A percentile compares a stretch with the other conserved stretches of the same genome.
These are phyloP conservation scores for Cricetomys ansorgei DNA, from an alignment of 2,113 vertebrate genomes.

Conservation along the genomic window DNA sequence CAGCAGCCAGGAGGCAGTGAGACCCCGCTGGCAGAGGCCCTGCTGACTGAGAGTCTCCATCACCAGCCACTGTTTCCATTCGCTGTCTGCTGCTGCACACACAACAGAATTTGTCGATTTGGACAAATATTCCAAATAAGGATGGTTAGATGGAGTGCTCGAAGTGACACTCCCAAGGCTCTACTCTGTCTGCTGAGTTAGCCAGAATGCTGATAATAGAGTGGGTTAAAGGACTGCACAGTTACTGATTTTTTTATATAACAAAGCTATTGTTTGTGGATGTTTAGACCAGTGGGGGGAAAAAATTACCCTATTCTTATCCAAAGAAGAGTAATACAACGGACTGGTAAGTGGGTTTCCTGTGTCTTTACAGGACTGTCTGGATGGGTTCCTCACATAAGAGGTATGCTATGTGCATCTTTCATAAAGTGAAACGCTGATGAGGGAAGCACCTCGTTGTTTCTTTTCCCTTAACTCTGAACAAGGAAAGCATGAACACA, in stretches of 20 bases:
- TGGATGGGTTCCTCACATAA: conserved; percentile 1
- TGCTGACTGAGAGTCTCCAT: neutral
- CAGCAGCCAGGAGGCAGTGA: neutral
- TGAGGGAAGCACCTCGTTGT: neutral
- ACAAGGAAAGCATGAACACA: neutral
- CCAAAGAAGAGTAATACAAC: neutral
- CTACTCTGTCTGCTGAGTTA: conserved; percentile 1
- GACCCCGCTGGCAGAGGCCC: too few species aligned
- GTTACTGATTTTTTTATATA: conserved; percentile 2
- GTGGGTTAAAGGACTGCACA: neutral
- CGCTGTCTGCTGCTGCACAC: neutral
- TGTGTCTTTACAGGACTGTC: neutral
- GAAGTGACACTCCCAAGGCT: conserved; percentile 13
- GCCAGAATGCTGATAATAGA: neutral
- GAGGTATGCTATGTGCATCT: neutral
- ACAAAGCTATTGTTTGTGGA: conserved; percentile 47
- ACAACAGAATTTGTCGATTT: conserved; percentile 32
- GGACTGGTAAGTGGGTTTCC: neutral
- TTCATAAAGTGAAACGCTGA: conserved; percentile 10
- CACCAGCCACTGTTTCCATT: neutral
- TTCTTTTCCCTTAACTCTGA: neutral
- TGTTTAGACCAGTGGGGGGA: conserved; percentile 17
- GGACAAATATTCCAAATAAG: conserved; percentile 41
- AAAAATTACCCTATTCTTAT: conserved; percentile 40
- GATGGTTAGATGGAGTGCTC: neutral